Base-by-base conservation (phyloP, 2,888 invertebrate species). In the Napeogenes sylphis region DNA sequence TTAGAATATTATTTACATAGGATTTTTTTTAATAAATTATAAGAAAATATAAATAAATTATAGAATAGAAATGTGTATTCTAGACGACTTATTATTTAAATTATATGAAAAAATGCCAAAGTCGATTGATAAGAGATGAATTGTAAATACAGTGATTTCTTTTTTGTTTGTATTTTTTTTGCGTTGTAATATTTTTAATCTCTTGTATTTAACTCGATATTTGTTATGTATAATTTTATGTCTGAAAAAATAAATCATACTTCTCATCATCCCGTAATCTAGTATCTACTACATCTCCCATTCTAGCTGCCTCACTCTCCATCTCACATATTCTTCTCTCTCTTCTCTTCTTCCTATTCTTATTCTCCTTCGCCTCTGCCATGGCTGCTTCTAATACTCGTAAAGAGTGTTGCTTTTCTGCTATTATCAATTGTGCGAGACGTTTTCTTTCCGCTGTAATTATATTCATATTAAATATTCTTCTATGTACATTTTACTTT, bases 341-440 rank as follows among this genome's bases (percentile, higher is more conserved):
- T 0, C 87, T 78, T 63, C 78, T 77, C 62, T 82, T 84, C 4
- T 80, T 75, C 66, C 75, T 82, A 42, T 71, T 75, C 66, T 85
- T 87, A 33, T 85, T 83, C 0, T 84, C 88, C 64, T 87, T 85
- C 0, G 90, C 84, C 70, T 90, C 90, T 0, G 87, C 87, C 84
- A 90, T 89, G 0, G 90, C 90, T 0, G 87, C 87, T 70, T 90
- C 88, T 5, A 90, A 70, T 1, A 90, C 87, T 55, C 87, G 74
- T 3, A 90, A 69, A 0, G 89, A 88, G 66, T 90, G 90, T 61
- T 90, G 90, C 62, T 90, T 90, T 62, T 90, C 90, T 0, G 87
- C 89, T 72, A 89, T 80, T 76, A 90, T 89, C n/a, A 90, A 72
- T 62, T 90, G 90, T 0, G 89, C 87, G 32, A 90, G 70, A 32